Base-by-base conservation (phyloP, 2,888 invertebrate genomes). In the Blomia tropicalis region DNA sequence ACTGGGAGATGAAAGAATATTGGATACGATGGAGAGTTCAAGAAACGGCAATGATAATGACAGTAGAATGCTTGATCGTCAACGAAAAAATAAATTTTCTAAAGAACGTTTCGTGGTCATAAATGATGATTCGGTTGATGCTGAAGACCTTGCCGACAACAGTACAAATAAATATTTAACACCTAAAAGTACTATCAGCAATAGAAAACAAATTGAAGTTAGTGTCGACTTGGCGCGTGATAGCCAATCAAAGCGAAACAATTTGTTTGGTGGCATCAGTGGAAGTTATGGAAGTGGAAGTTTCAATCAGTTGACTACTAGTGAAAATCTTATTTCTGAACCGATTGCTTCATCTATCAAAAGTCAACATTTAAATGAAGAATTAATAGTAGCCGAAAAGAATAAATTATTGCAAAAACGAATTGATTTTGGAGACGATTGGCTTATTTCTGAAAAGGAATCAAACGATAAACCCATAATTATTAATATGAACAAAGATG, bases 351-450 rank as follows among this genome's bases (percentile, higher is more conserved):
- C n/a, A 2, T 41, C 41, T 17, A 25, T 43, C 4, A n/a, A 29
- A 17, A 19, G 23, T 4, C 19, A 2, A 23, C 30, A 60, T 41
- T 30, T n/a, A 22, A 54, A 23, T 19, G 2, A 29, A 19, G 58
- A 62, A 4, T 43, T 31, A 1, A 56, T 14, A 36, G 58, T 56
- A 43, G 56, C 56, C 1, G 41, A 62, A 30, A 31, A 60, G 29
- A 47, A 27, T 47, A 47, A 47, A 47, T 41, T 60, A 29, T 30
- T 53, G 19, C 53, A 60, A 43, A 60, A 60, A 31, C 19, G 60
- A 25, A 23, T 25, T 22, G 54, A 60, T 4, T 27, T 54, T 17
- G 60, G 60, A 22, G 60, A 60, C 11, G 60, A 60, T 17, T 60
- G 60, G 60, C 32, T 60, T 11, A 25, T 60, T 43, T 36, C 36